These are phyloP conservation scores for Pachypanchax playfairii DNA, from an alignment of 2,113 vertebrate species.

Conservation along the genomic window DNA sequence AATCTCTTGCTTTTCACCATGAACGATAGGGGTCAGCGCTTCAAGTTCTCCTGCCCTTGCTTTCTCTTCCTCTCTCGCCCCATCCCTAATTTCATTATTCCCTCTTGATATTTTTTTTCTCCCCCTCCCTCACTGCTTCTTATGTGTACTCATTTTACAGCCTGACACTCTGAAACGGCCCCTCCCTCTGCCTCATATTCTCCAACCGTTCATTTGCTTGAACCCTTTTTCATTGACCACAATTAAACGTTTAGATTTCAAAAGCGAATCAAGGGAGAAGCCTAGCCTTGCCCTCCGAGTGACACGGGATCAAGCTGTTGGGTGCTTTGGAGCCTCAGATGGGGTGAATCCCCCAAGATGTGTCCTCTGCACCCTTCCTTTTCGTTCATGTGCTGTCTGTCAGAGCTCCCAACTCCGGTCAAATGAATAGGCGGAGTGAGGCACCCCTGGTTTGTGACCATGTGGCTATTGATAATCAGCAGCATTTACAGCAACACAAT, in stretches of 20 bases:
- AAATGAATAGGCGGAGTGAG: constrained; percentile 68
- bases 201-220: constrained; percentile 77
- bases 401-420: constrained; percentile 64
- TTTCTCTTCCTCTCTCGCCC: constrained; percentile 84
- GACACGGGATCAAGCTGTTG: constrained; percentile 81
- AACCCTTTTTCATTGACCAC: constrained; percentile 77
- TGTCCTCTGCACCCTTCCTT: constrained; percentile 74
- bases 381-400: constrained; percentile 73
- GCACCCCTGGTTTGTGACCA: constrained; percentile 67
- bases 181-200: constrained; percentile 82
- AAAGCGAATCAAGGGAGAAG: constrained; percentile 77
- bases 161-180: constrained; percentile 79
- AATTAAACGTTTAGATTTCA: constrained; percentile 83
- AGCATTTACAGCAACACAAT: constrained; percentile 67
- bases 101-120: constrained; percentile 75
- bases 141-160: constrained; percentile 83
- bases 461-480: constrained; percentile 71
- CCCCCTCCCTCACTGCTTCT: constrained; percentile 58
- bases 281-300: constrained; percentile 70
- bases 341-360: constrained; percentile 75
- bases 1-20: constrained; percentile 93
- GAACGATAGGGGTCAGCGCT: constrained; percentile 93
- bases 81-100: constrained; percentile 84
- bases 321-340: constrained; percentile 70
- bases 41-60: constrained; percentile 84